Evolutionary conservation across 1,140 invertebrate species (phyloP).

Genomic region (Paraescarpia echinospica): DNA sequence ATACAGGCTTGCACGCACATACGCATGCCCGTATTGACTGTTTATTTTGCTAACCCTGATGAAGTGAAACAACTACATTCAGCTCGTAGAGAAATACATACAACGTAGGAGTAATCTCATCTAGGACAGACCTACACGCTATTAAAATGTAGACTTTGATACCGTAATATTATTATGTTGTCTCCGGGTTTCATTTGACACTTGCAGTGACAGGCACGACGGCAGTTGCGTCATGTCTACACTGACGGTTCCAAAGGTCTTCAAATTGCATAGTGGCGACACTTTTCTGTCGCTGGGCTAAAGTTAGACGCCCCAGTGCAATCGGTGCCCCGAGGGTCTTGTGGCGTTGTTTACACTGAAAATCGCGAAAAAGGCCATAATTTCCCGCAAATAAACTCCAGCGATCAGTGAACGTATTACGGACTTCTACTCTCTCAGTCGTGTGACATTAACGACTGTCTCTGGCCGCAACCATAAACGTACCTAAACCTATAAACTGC

Average conservation of each 20-base stretch:
- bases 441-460: neutral
- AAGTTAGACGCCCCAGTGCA: neutral
- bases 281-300: neutral
- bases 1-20: too few species aligned
- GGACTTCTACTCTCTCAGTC: neutral
- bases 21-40: too few species aligned
- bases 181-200: neutral
- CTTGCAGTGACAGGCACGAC: neutral
- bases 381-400: neutral
- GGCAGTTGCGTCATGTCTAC: neutral
- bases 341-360: neutral
- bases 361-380: neutral
- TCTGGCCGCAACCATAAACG: too few species aligned
- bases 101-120: neutral
- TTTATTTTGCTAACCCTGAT: too few species aligned
- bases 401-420: neutral
- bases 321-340: neutral
- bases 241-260: neutral
- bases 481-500: too few species aligned
- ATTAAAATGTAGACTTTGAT: neutral
- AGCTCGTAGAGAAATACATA: neutral
- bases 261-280: neutral
- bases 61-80: neutral
- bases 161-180: neutral
- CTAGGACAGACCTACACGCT: neutral